A percentile compares a stretch with the other conserved stretches of the same genome.
phyloP scores from a whole-genome alignment of 2,888 invertebrate species.

The Cerastis rubricosa region DNA sequence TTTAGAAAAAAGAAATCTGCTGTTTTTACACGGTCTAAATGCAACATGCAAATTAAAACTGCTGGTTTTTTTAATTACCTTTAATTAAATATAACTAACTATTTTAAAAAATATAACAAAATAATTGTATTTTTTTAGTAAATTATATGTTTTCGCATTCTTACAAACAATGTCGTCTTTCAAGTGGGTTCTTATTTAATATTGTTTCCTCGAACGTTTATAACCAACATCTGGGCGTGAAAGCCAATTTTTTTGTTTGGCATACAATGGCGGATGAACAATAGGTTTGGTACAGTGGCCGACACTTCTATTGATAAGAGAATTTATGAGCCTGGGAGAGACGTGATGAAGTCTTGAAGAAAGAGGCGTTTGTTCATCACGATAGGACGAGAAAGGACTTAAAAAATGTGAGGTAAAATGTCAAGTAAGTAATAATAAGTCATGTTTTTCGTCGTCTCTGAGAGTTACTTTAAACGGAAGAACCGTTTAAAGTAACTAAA shows the following conservation, averaged over 20 bases:
- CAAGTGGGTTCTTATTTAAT: slow-evolving; percentile 24
- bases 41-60: too few species aligned
- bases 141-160: not conserved
- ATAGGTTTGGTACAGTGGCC: slow-evolving; percentile 50
- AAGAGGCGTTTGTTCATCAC: slow-evolving; percentile 4
- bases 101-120: too few species aligned
- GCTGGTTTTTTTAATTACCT: too few species aligned
- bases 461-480: not conserved
- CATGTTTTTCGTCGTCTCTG: not conserved
- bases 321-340: slow-evolving; percentile 46
- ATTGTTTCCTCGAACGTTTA: slow-evolving; percentile 41
- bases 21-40: too few species aligned
- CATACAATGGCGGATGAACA: slow-evolving; percentile 59
- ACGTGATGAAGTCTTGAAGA: slow-evolving; percentile 28
- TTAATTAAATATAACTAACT: too few species aligned
- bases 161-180: not conserved
- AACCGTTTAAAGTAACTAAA: not conserved
- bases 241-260: slow-evolving; percentile 58
- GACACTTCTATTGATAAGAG: slow-evolving; percentile 50
- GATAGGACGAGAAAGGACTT: not conserved
- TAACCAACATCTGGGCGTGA: slow-evolving; percentile 40
- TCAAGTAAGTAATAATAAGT: not conserved
- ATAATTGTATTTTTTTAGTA: too few species aligned
- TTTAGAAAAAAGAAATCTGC: too few species aligned
- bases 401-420: slow-evolving; percentile 13